A percentile compares a stretch with the other conserved stretches of the same genome.
phyloP scores from a whole-genome alignment of 2,888 invertebrate species.

The Desoria tigrina region DNA sequence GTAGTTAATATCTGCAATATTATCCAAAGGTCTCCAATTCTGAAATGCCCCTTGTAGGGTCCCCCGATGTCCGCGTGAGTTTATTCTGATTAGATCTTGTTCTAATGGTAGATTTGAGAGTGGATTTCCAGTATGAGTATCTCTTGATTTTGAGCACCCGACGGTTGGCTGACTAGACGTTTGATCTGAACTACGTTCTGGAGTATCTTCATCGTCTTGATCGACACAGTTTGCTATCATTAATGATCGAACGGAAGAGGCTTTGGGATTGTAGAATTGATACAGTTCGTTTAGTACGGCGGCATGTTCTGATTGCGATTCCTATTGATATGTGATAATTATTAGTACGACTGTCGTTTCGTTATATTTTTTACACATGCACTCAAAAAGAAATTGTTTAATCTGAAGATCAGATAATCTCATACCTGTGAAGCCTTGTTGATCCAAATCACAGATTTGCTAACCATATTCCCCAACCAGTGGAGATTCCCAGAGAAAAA shows the following conservation, averaged over 20 bases:
- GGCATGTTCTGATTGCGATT: slow-evolving; percentile 74
- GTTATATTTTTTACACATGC: no score
- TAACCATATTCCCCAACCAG: slow-evolving; percentile 74
- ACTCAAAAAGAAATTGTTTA: no score
- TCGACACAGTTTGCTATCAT: slow-evolving; percentile 71
- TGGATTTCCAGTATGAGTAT: slow-evolving; percentile 40
- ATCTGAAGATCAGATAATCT: no score
- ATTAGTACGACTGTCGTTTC: no score
- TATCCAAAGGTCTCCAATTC: slow-evolving; percentile 49
- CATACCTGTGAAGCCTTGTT: slow-evolving; percentile 73
- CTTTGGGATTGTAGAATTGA: slow-evolving; percentile 76
- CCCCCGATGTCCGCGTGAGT: slow-evolving; percentile 37
- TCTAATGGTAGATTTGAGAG: slow-evolving; percentile 40
- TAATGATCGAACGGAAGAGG: slow-evolving; percentile 74
- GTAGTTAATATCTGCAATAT: slow-evolving; percentile 46
- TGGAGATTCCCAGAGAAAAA: slow-evolving; percentile 77
- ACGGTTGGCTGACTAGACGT: no score
- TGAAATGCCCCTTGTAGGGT: slow-evolving; percentile 39
- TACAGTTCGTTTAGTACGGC: slow-evolving; percentile 71
- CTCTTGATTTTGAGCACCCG: slow-evolving; percentile 8
- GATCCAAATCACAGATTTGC: slow-evolving; percentile 74
- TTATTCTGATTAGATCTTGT: slow-evolving; percentile 35
- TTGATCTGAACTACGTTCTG: no score
- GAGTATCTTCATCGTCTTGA: no score
- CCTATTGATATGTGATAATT: slow-evolving; percentile 55